Evolutionary conservation across 2,888 invertebrate genomes (phyloP), one percentile per base, ranked within the genome.

Genomic region (Encarsia formosa): DNA sequence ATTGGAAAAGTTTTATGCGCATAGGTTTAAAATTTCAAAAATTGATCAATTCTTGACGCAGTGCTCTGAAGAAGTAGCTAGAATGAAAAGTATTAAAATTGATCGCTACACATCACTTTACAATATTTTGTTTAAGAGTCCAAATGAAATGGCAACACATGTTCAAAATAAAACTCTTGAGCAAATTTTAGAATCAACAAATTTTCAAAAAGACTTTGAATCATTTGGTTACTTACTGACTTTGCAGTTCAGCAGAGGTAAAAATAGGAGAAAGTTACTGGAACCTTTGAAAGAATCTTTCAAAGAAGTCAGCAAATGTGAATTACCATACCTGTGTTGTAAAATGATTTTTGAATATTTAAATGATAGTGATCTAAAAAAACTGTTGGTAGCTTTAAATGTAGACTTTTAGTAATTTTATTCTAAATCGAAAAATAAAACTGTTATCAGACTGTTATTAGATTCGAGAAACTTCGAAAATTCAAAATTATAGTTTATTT

Each of bases 121-220:
- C 20, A 37, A 35, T 22, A 42, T 49, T n/a, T n/a, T 37, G n/a
- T 29, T 42, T 15, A 42, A 49, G 23, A 8, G 15, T 19, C 15
- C 23, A 11, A 34, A 49, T 15, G 49, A 37, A 2, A 41, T 49
- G 42, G 15, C 31, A 9, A 22, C 18, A 4, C 42, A 49, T 31
- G n/a, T 26, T 1, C 37, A 42, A 16, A 49, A 49, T 22, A 37
- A 26, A 2, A 20, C 23, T 8, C 37, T 49, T 1, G 6, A 5
- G 5, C 11, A 16, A 4, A 35, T 49, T 9, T 15, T 49, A 2
- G 23, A 42, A 8, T 24, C 35, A 2, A n/a, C 18, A 11, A 18
- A 13, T 15, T 37, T 42, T 16, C n/a, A 37, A 13, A 15, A 13
- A 3, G 22, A 49, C 5, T 49, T 22, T 26, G 24, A 18, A 2